Base-by-base conservation (phyloP, 35 echinoderm and acorn worm species). In the Nesometra sesokonis region DNA sequence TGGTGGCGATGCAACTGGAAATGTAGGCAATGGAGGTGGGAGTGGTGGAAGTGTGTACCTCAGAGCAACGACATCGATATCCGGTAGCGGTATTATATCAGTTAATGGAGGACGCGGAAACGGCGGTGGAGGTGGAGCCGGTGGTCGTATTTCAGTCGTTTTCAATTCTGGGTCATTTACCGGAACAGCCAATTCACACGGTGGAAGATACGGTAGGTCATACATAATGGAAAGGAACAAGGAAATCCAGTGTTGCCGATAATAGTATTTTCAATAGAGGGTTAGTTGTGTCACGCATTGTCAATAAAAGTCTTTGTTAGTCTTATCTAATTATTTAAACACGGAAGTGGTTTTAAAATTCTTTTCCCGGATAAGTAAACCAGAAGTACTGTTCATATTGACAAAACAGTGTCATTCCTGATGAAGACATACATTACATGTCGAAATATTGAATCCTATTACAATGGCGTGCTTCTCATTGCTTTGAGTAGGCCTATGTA, bases 121-220 rank as follows among this genome's bases (percentile, higher is more conserved):
- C 23, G 52, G 52, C 0, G 47, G 82, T 31, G 92, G 92, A 21
- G 92, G 92, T 57, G 92, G 92, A 31, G 89, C 88, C 57, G 92
- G 92, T 86, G 92, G 92, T 23, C 86, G 88, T 57, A 35, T 93
- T 17, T 47, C 77, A 32, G 83, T 93, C 32, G 78, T 21, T 31
- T 82, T 37, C 36, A 30, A 84, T 40, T 57, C 78, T 35, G 52
- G 43, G 17, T 35, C 32, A 17, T 93, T 90, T 35, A 32, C 67
- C 7, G 92, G 92, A 57, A 78, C 86, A 35, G 80, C 80, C 29
- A 77, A 90, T 78, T 86, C 92, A 7, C 77, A 81, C 82, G 92
- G 92, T 0, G 92, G 88, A 40, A 40, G 85, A 36, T 36, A 86
- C 33, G 88, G 92, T 93, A 85, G 5, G 57, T 81, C n/a, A n/a